Percentiles rank a stretch among this genome's conserved stretches.
Conservation (phyloP, 2,797 vertebrate genomes). For the Crax fasciolata region DNA sequence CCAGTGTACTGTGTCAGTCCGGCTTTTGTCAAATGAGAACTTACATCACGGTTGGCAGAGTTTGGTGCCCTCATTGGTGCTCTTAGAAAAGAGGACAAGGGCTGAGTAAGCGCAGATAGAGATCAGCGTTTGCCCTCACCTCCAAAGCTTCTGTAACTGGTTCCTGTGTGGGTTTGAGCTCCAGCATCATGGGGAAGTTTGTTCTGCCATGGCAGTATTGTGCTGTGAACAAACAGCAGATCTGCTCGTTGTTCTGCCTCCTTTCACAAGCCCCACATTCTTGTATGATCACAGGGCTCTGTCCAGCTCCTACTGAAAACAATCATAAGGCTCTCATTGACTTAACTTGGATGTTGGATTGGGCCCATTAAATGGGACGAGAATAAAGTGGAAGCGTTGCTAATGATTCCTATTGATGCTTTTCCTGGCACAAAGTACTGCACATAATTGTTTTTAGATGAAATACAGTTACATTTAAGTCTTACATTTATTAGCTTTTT, state of each 20-base stretch:
- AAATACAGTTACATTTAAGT: slow-evolving; percentile 65
- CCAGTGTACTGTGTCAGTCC: background rate
- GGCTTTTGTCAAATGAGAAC: background rate
- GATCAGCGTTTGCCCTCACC: background rate
- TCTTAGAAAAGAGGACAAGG: background rate
- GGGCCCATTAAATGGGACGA: slow-evolving; percentile 4
- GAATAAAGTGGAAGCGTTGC: slow-evolving; percentile 54
- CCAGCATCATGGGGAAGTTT: background rate
- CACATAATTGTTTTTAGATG: slow-evolving; percentile 58
- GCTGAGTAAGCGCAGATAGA: background rate
- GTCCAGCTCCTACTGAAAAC: slow-evolving; percentile 16
- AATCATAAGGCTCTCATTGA: background rate
- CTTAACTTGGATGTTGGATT: slow-evolving; percentile 21
- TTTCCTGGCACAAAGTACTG: slow-evolving; percentile 58
- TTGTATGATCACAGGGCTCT: background rate
- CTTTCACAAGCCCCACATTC: slow-evolving; percentile 12
- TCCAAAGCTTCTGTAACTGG: background rate
- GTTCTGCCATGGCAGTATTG: background rate
- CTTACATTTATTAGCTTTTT: slow-evolving; percentile 75
- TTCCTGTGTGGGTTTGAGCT: background rate
- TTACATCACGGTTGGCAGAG: background rate
- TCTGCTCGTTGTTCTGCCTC: background rate
- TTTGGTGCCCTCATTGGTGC: background rate
- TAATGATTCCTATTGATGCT: slow-evolving; percentile 42
- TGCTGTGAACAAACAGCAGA: slow-evolving; percentile 31